Base-by-base conservation (phyloP, 2,797 vertebrate genomes). In the Neosilurus mollespiculum region DNA sequence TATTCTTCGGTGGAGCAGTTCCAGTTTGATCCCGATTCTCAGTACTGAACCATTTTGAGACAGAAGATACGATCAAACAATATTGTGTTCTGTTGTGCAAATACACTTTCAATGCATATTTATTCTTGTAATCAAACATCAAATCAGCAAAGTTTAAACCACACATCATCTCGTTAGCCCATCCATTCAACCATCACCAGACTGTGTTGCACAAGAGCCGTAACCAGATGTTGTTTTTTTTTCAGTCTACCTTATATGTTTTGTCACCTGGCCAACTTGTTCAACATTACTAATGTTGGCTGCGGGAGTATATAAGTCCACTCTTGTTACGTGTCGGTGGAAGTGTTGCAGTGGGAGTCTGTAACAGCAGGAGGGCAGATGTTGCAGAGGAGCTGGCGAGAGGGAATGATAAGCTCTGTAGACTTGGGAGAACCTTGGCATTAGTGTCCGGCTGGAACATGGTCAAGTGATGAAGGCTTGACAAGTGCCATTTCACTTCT, bases 231-330 rank as follows among this genome's bases (percentile, higher is more conserved):
- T 59, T 81, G 37, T 43, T 77, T 77, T 77, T 37, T 61, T 56
- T 81, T 11, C 11, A n/a, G 34, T 78, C 51, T 81, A 26, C 86
- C 78, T 89, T 91, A 90, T 91, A 89, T 86, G 61, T 15, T 82
- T 85, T 91, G 91, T 81, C 87, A 51, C 75, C 86, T 86, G 86
- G 89, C 91, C 89, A 91, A 90, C 91, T 89, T 89, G 88, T 89
- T 92, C 85, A 67, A 85, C 87, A 90, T 93, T 92, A 89, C 85
- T 85, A 87, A 87, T 91, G 90, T 93, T 92, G 93, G 90, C 90
- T 89, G 87, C 83, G 82, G 86, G 85, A 85, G 88, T 61, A n/a
- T 34, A 56, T 15, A 65, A 73, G 58, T 73, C 76, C 77, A 70
- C n/a, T 70, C 22, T 14, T 43, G 51, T 78, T 49, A 61, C 56